These are phyloP conservation scores for Tricholauxania praeusta DNA, from an alignment of 2,888 invertebrate species.

Conservation along the genomic window DNA sequence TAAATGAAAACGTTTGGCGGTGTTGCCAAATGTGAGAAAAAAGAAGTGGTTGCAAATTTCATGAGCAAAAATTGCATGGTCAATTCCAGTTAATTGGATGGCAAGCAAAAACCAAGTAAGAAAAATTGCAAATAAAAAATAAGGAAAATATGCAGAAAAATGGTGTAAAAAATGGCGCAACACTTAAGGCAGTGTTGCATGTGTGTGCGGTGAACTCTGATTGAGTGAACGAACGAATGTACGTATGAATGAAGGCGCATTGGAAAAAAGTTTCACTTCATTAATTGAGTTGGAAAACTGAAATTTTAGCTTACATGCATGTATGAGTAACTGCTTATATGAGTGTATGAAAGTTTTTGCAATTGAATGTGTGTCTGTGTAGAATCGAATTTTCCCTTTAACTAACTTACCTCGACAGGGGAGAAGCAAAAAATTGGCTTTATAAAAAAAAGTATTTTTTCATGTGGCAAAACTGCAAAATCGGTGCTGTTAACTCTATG, in stretches of 20 bases:
- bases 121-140: too few relatives aligned
- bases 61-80: too few relatives aligned
- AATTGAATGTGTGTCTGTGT: constrained; percentile 14
- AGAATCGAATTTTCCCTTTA: neutral
- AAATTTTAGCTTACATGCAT: neutral
- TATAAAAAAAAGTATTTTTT: neutral
- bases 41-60: too few relatives aligned
- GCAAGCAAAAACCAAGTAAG: too few relatives aligned
- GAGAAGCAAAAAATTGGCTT: neutral
- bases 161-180: neutral
- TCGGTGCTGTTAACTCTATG: too few relatives aligned
- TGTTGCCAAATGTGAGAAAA: too few relatives aligned
- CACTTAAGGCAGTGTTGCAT: constrained; percentile 3
- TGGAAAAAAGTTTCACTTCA: constrained; percentile 4
- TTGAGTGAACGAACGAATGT: neutral
- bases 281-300: constrained; percentile 16
- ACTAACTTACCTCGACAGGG: constrained; percentile 7
- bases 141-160: neutral
- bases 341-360: constrained; percentile 31
- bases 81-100: too few relatives aligned
- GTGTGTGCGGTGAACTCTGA: neutral
- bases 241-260: neutral
- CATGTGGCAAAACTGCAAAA: too few relatives aligned
- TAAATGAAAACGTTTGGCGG: too few relatives aligned
- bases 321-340: constrained; percentile 6